Percentiles rank a stretch among this genome's conserved stretches.
phyloP scores from a whole-genome alignment of 2,113 vertebrate species.

The Nicator chloris region DNA sequence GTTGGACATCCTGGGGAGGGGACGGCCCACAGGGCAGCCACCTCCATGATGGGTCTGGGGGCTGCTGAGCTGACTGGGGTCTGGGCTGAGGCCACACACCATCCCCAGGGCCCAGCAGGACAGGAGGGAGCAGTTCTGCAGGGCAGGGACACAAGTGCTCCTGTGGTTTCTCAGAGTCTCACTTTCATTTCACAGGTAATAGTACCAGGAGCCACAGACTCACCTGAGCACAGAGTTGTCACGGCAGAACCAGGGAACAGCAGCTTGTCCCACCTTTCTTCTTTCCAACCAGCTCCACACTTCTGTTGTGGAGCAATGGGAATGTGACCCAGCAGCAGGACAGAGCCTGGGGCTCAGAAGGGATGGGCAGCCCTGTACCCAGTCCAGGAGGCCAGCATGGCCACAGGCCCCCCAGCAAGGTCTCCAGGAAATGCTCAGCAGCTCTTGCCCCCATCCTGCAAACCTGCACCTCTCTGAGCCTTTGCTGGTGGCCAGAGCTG shows the following conservation, averaged over 20 bases:
- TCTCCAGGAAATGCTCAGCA: not conserved
- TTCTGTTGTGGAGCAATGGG: rapidly evolving
- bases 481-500: not conserved
- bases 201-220: not conserved
- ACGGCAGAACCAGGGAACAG: not conserved
- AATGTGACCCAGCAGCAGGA: not conserved
- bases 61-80: not conserved
- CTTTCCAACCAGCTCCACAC: not conserved
- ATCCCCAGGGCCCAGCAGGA: not conserved
- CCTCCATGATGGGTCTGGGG: not conserved
- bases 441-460: not conserved
- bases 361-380: not conserved
- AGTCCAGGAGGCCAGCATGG: not conserved
- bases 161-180: not conserved
- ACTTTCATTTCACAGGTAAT: not conserved
- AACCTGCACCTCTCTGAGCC: not conserved
- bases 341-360: not conserved
- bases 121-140: not conserved
- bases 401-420: not conserved
- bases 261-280: not conserved
- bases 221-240: not conserved
- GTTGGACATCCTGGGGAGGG: rapidly evolving
- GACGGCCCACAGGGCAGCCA: rapidly evolving
- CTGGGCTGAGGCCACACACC: not conserved
- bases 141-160: too few relatives aligned